Percentiles rank a stretch among this genome's conserved stretches.
Evolutionary conservation across 1,140 invertebrate genomes (phyloP).

Genomic region (Drosophila arawakana): DNA sequence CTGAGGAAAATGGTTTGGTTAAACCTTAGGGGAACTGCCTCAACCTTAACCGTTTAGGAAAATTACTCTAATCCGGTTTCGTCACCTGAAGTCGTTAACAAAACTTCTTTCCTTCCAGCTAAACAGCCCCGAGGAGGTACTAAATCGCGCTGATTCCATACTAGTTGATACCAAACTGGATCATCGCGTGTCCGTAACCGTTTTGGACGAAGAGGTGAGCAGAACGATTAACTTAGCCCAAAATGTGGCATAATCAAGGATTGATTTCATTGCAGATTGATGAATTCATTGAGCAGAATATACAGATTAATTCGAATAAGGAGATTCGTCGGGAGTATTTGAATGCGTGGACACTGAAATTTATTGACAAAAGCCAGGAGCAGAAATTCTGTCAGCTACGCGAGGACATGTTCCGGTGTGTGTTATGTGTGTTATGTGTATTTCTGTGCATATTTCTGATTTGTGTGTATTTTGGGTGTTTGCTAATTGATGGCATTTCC

Average conservation of each 20-base stretch:
- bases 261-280: constrained; percentile 87
- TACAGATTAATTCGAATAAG: constrained; percentile 97
- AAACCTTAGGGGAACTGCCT: too few relatives aligned
- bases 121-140: constrained; percentile 71
- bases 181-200: constrained; percentile 73
- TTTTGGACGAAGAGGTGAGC: constrained; percentile 78
- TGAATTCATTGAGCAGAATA: constrained; percentile 94
- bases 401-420: constrained; percentile 93
- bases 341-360: constrained; percentile 93
- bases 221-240: not conserved
- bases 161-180: constrained; percentile 73
- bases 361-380: constrained; percentile 88
- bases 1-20: too few relatives aligned
- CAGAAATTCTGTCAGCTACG: constrained; percentile 91
- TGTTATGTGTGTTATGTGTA: not conserved
- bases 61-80: not conserved
- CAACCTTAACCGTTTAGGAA: not conserved
- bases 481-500: constrained; percentile 42
- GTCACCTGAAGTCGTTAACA: too few relatives aligned
- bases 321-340: constrained; percentile 95
- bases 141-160: constrained; percentile 76
- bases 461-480: not conserved
- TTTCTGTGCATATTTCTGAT: constrained; percentile 31
- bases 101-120: constrained; percentile 44
- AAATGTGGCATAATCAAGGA: not conserved